phyloP scores from a whole-genome alignment of 1,140 invertebrate genomes.

The Parapsyche elsis region DNA sequence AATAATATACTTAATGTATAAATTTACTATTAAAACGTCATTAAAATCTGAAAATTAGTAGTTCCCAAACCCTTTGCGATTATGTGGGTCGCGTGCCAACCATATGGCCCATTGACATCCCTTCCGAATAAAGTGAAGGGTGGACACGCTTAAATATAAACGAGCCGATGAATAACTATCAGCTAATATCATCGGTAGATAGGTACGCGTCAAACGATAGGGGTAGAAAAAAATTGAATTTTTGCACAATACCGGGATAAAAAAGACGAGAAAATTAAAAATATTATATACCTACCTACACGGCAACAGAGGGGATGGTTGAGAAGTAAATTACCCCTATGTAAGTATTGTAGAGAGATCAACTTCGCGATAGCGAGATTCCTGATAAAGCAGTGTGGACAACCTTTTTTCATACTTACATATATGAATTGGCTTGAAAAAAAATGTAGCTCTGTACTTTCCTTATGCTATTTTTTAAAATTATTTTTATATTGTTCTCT shows the following conservation, averaged over 20 bases:
- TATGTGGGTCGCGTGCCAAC: conserved; percentile 40
- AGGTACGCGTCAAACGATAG: conserved; percentile 3
- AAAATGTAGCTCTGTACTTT: too few relatives aligned
- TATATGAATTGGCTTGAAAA: too few relatives aligned
- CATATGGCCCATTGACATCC: conserved; percentile 35
- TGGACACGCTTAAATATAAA: conserved; percentile 34
- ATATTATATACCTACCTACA: too few relatives aligned
- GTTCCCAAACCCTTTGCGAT: background rate
- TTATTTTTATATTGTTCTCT: too few relatives aligned
- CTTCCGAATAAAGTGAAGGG: conserved; percentile 12
- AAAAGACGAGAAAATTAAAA: too few relatives aligned
- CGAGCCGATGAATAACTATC: conserved; percentile 9
- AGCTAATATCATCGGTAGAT: conserved; percentile 28
- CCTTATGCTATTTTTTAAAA: too few relatives aligned
- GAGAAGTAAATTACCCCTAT: conserved; percentile 50
- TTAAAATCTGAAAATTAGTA: background rate
- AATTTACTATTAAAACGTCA: background rate
- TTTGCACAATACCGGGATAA: background rate
- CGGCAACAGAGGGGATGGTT: too few relatives aligned
- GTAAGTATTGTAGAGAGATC: conserved; percentile 7
- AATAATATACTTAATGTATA: too few relatives aligned
- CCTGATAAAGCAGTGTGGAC: too few relatives aligned
- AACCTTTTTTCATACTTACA: too few relatives aligned
- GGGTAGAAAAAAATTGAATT: conserved; percentile 18
- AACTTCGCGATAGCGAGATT: background rate